Evolutionary conservation across 2,888 invertebrate genomes (phyloP).

Genomic region (Heliothis peltigera): DNA sequence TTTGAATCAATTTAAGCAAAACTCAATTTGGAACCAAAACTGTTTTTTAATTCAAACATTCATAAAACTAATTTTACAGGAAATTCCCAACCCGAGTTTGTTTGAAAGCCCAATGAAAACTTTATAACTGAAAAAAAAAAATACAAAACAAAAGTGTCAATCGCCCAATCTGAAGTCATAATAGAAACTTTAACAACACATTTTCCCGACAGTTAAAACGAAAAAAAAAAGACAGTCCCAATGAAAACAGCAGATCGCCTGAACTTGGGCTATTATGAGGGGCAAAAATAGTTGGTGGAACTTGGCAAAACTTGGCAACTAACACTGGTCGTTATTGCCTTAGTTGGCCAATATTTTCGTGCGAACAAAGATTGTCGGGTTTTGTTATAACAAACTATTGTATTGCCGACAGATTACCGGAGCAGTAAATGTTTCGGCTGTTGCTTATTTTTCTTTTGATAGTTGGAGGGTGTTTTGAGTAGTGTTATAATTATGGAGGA

Average conservation of each 20-base stretch:
- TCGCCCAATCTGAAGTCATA: constrained; percentile 43
- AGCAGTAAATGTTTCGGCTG: constrained; percentile 34
- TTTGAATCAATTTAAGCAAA: too few relatives aligned
- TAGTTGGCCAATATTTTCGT: constrained; percentile 88
- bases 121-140: constrained; percentile 12
- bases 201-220: constrained; percentile 60
- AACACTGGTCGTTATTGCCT: constrained; percentile 86
- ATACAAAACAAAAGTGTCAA: constrained; percentile 37
- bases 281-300: constrained; percentile 86
- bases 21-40: not conserved
- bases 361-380: constrained; percentile 76
- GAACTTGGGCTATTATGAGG: constrained; percentile 87
- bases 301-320: constrained; percentile 79
- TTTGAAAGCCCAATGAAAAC: constrained; percentile 26
- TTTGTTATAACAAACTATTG: constrained; percentile 82
- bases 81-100: constrained; percentile 32
- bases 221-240: constrained; percentile 69
- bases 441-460: constrained; percentile 24
- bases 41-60: not conserved
- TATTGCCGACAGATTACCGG: constrained; percentile 73
- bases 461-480: constrained; percentile 22
- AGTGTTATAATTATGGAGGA: constrained; percentile 1
- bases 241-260: constrained; percentile 77
- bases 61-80: not conserved
- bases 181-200: constrained; percentile 56